phyloP scores from a whole-genome alignment of 2,888 invertebrate genomes.

The Endotricha flammealis region DNA sequence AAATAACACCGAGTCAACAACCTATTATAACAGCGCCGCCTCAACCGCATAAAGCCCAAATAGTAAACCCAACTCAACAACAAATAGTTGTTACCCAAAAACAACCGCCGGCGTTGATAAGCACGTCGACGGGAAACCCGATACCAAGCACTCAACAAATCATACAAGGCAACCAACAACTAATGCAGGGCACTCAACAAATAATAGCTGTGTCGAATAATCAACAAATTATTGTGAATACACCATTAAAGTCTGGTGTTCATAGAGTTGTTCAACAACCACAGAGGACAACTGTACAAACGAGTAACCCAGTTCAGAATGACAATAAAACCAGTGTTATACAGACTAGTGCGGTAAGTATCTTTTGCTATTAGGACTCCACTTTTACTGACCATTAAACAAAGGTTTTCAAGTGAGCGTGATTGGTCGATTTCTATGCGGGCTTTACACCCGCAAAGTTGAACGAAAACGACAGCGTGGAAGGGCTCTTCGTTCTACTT shows the following conservation, averaged over 20 bases:
- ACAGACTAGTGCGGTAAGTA: slow-evolving; percentile 44
- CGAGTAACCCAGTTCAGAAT: slow-evolving; percentile 25
- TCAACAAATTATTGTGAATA: slow-evolving; percentile 62
- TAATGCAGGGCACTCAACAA: slow-evolving; percentile 53
- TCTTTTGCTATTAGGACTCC: slow-evolving; percentile 1
- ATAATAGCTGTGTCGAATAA: slow-evolving; percentile 62
- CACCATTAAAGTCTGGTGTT: slow-evolving; percentile 50
- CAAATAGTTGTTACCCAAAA: slow-evolving; percentile 67
- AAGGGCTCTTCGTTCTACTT: too few species aligned
- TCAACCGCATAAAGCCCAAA: slow-evolving; percentile 75
- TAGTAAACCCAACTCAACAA: slow-evolving; percentile 52
- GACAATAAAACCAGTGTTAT: slow-evolving; percentile 49
- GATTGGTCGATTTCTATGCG: too few species aligned
- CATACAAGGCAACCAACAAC: slow-evolving; percentile 40
- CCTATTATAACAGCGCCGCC: slow-evolving; percentile 70
- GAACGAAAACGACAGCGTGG: too few species aligned
- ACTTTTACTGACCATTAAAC: too few species aligned
- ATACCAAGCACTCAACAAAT: slow-evolving; percentile 35
- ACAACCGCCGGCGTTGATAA: slow-evolving; percentile 59
- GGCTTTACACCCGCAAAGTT: too few species aligned
- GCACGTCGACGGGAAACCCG: slow-evolving; percentile 45
- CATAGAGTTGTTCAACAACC: slow-evolving; percentile 54
- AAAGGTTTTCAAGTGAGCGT: too few species aligned
- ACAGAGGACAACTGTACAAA: slow-evolving; percentile 35
- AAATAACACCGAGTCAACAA: slow-evolving; percentile 68